Base-by-base conservation (phyloP, 2,797 vertebrate genomes). In the Myripristis murdjan region DNA sequence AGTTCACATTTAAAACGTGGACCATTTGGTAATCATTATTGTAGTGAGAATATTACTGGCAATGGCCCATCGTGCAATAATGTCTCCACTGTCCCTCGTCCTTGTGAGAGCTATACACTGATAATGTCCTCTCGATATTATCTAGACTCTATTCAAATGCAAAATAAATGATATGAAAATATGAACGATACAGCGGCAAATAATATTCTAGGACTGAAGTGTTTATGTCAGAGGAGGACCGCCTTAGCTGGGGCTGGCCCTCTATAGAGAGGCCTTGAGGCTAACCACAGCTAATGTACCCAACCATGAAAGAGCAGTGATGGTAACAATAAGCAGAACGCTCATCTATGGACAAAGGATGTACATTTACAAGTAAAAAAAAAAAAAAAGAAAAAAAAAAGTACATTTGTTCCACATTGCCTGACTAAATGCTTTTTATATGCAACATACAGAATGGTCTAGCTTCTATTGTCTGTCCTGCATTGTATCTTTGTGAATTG, bases 101-200 rank as follows among this genome's bases (percentile, higher is more conserved):
- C 4, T 20, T 14, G 4, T 6, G 5, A 39, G n/a, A 55, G 31
- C 31, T 35, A 35, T 55, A 22, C 33, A 44, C 22, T 31, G 39
- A 12, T 6, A 6, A 44, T 44, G 6, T 14, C 48, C 35, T 18
- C 23, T 43, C 6, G 49, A 18, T 18, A 16, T 41, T n/a, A 39
- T 5, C 10, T 7, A 8, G 35, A 28, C 22, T 43, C 4, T 9
- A 24, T 51, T 33, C 24, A 5, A 44, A 48, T 43, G 6, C 35
- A 64, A 43, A 64, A 11, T 23, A 9, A 51, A 62, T 23, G 47
- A 11, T 47, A 26, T 51, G 60, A 31, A 18, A 63, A 52, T 24
- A 20, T 31, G 44, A 47, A 33, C 35, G 18, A 22, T 37, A 37
- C 4, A 62, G 44, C 2, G 23, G n/a, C 16, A 31, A 51, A 52